phyloP scores from a whole-genome alignment of 2,888 invertebrate species.

The Helleia helle region DNA sequence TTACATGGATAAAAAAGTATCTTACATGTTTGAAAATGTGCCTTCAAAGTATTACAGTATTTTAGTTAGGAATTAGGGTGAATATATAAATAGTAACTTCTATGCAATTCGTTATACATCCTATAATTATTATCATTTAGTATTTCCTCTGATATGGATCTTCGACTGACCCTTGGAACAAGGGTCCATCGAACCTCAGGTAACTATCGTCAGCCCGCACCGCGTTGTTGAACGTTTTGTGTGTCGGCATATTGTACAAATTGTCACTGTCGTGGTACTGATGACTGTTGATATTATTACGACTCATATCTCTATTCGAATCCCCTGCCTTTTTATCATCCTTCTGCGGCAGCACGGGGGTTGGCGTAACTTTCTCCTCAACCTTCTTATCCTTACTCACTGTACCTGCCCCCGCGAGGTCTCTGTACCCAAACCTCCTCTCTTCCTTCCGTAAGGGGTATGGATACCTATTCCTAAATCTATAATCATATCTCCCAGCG shows the following conservation, averaged over 20 bases:
- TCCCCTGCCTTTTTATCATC: slow-evolving; percentile 38
- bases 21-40: too few relatives aligned
- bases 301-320: slow-evolving; percentile 31
- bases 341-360: slow-evolving; percentile 54
- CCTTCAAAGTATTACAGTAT: too few relatives aligned
- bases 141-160: slow-evolving; percentile 64
- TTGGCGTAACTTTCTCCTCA: slow-evolving; percentile 63
- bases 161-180: slow-evolving; percentile 55
- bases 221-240: slow-evolving; percentile 50
- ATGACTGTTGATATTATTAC: slow-evolving; percentile 58
- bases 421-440: slow-evolving; percentile 59
- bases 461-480: slow-evolving; percentile 56
- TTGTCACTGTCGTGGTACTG: slow-evolving; percentile 55
- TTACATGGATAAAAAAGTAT: too few relatives aligned
- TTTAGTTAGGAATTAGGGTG: too few relatives aligned
- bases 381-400: slow-evolving; percentile 53
- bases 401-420: slow-evolving; percentile 52
- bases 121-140: too few relatives aligned
- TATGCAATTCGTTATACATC: not conserved
- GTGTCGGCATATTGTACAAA: slow-evolving; percentile 38
- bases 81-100: too few relatives aligned
- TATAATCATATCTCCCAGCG: slow-evolving; percentile 57
- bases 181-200: slow-evolving; percentile 54
- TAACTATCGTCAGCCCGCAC: slow-evolving; percentile 51
- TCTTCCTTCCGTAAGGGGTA: slow-evolving; percentile 62